Percentiles rank a stretch among this genome's conserved stretches.
phyloP scores from a whole-genome alignment of 1,140 invertebrate species.

The Drosophila pandora region DNA sequence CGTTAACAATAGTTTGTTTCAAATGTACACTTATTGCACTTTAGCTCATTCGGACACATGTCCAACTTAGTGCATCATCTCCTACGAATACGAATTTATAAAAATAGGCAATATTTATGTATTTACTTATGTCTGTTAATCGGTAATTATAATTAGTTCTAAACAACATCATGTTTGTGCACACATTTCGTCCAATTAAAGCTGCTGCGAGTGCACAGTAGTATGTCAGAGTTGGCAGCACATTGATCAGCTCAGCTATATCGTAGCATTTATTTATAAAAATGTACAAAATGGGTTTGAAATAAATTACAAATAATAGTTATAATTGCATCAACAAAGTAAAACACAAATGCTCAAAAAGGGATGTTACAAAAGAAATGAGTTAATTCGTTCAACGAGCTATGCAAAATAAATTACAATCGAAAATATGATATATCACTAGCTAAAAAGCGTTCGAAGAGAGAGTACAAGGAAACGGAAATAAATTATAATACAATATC shows the following conservation, averaged over 20 bases:
- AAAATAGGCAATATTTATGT: slow-evolving; percentile 64
- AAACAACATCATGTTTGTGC: slow-evolving; percentile 65
- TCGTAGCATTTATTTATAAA: slow-evolving; percentile 33
- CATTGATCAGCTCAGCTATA: slow-evolving; percentile 45
- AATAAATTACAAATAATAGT: slow-evolving; percentile 21
- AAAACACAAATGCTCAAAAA: slow-evolving; percentile 58
- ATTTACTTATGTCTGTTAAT: slow-evolving; percentile 29
- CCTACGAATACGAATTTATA: slow-evolving; percentile 72
- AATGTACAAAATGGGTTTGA: slow-evolving; percentile 38
- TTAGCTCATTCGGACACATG: neutral
- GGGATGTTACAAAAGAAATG: slow-evolving; percentile 15
- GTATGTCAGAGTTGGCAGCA: slow-evolving; percentile 25
- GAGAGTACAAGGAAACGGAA: slow-evolving; percentile 28
- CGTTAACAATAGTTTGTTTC: slow-evolving; percentile 71
- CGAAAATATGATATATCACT: slow-evolving; percentile 57
- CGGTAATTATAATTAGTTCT: slow-evolving; percentile 42
- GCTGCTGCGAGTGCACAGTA: slow-evolving; percentile 56
- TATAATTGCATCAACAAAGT: slow-evolving; percentile 31
- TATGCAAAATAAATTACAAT: slow-evolving; percentile 34
- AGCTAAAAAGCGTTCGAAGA: slow-evolving; percentile 51
- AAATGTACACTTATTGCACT: slow-evolving; percentile 53
- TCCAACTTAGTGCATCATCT: slow-evolving; percentile 30
- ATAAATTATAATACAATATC: slow-evolving; percentile 71
- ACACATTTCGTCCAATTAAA: slow-evolving; percentile 53
- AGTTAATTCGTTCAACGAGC: slow-evolving; percentile 21